These are phyloP conservation scores for Neoaliturus tenellus DNA, from an alignment of 2,888 invertebrate species.

Conservation along the genomic window DNA sequence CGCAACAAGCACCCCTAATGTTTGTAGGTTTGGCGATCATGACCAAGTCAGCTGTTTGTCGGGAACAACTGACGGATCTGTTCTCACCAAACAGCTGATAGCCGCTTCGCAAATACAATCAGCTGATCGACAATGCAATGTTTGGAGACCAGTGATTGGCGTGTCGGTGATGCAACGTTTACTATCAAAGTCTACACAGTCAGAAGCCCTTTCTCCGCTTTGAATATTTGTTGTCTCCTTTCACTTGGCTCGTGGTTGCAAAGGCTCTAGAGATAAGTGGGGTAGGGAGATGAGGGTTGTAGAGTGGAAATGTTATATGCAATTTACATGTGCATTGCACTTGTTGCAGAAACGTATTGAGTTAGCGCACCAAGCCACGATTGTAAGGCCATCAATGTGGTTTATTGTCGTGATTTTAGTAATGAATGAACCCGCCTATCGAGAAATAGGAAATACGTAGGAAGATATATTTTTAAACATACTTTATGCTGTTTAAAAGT, in stretches of 20 bases:
- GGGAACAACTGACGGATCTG: not conserved
- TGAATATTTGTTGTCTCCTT: not conserved
- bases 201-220: not conserved
- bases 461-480: no score
- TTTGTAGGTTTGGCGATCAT: conserved; percentile 33
- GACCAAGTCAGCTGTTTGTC: conserved; percentile 2
- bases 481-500: no score
- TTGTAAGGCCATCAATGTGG: no score
- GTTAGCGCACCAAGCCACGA: no score
- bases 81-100: conserved; percentile 11
- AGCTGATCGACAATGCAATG: not conserved
- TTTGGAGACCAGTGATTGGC: not conserved
- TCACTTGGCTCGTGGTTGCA: not conserved
- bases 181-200: conserved; percentile 3
- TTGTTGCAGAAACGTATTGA: no score
- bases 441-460: no score
- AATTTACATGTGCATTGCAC: no score
- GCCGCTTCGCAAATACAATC: conserved; percentile 3
- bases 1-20: not conserved
- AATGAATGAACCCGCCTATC: no score
- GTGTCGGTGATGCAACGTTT: conserved; percentile 6
- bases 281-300: not conserved
- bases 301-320: not conserved
- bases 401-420: no score
- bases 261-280: not conserved